phyloP scores from a whole-genome alignment of 2,888 invertebrate genomes.

The Leucophenga montana region DNA sequence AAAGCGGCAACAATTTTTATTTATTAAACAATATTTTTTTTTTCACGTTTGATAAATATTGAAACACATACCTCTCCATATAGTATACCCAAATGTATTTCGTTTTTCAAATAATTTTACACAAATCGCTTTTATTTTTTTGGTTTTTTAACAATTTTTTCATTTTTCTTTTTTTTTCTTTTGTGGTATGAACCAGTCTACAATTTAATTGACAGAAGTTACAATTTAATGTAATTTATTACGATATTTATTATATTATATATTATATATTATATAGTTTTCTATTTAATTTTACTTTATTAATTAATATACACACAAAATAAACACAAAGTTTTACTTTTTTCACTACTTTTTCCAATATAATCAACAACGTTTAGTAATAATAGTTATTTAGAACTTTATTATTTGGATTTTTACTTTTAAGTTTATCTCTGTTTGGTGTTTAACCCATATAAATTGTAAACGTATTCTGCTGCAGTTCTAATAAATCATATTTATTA shows the following conservation, averaged over 20 bases:
- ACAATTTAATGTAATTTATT: slow-evolving; percentile 60
- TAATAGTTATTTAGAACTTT: neutral
- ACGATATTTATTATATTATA: no score
- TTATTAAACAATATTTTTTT: neutral
- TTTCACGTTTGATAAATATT: slow-evolving; percentile 10
- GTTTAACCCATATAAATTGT: neutral
- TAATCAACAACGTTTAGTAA: slow-evolving; percentile 2
- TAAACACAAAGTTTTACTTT: slow-evolving; percentile 18
- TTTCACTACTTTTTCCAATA: slow-evolving; percentile 12
- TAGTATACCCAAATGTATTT: slow-evolving; percentile 5
- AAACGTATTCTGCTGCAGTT: neutral
- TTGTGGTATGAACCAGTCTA: slow-evolving; percentile 72
- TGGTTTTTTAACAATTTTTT: no score
- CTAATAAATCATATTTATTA: neutral
- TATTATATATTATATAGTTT: no score
- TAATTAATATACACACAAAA: slow-evolving; percentile 3
- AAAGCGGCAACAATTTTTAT: slow-evolving; percentile 18
- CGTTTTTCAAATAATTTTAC: slow-evolving; percentile 27
- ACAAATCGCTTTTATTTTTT: slow-evolving; percentile 9
- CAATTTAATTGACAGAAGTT: slow-evolving; percentile 74
- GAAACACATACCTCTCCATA: neutral
- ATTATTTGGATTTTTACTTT: neutral
- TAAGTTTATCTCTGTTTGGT: slow-evolving; percentile 3
- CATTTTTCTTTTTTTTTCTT: slow-evolving; percentile 35
- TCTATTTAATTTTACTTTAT: neutral